Percentiles rank a stretch among this genome's conserved stretches.
phyloP scores from a whole-genome alignment of 2,797 vertebrate genomes.

The Sebastes itinus region DNA sequence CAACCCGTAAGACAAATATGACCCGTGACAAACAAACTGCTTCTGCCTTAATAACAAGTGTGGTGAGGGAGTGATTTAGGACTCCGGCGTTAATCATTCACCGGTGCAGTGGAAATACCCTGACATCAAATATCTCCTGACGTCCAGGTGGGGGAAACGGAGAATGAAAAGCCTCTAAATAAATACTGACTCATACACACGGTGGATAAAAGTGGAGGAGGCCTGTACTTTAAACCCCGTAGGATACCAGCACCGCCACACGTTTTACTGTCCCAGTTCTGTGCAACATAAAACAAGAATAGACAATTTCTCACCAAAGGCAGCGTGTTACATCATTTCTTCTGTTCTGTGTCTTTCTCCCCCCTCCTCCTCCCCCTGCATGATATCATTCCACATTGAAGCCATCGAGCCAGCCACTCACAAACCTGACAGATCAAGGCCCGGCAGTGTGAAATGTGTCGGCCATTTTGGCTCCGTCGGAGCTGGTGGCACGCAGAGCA shows the following conservation, averaged over 20 bases:
- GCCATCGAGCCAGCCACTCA: constrained; percentile 46
- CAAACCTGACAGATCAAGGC: constrained; percentile 56
- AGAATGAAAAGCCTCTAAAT: constrained; percentile 56
- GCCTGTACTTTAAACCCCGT: constrained; percentile 30
- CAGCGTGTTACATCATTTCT: constrained; percentile 67
- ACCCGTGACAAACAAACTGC: constrained; percentile 14
- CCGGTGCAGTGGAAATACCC: constrained; percentile 25
- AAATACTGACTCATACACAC: constrained; percentile 54
- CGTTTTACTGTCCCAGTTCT: constrained; percentile 31
- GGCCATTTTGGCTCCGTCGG: constrained; percentile 72
- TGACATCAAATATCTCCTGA: constrained; percentile 21
- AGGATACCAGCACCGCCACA: constrained; percentile 26
- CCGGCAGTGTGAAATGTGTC: constrained; percentile 64
- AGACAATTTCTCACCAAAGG: constrained; percentile 65
- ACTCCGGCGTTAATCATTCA: constrained; percentile 49
- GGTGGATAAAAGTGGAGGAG: constrained; percentile 55
- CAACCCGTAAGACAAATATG: constrained; percentile 26
- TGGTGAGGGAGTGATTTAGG: neutral
- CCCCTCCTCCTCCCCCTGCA: neutral
- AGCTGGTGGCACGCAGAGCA: constrained; percentile 63
- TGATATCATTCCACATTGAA: constrained; percentile 29
- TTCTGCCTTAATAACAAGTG: constrained; percentile 7
- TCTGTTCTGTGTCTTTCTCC: constrained; percentile 33
- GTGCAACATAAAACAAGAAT: constrained; percentile 38
- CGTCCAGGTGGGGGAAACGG: constrained; percentile 21